These are phyloP conservation scores for Telmatherina bonti DNA, from an alignment of 2,797 vertebrate genomes.

Conservation along the genomic window DNA sequence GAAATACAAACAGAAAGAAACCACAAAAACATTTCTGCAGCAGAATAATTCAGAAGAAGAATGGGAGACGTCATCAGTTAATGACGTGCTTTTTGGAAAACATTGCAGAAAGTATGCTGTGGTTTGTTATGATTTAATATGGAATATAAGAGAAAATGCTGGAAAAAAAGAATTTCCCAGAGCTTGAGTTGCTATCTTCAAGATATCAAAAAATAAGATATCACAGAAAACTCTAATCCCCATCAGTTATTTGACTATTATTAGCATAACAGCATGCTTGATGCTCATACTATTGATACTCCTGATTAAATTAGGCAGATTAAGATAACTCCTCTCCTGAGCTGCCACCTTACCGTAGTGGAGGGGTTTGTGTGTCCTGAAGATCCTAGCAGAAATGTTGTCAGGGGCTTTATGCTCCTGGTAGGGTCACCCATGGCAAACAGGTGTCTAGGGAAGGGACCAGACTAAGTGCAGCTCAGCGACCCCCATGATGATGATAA, in stretches of 20 bases:
- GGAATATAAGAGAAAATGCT: background rate
- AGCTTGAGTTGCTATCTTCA: background rate
- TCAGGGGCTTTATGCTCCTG: too few species aligned
- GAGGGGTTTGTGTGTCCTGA: too few species aligned
- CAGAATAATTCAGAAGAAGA: conserved; percentile 39
- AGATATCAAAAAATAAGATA: background rate
- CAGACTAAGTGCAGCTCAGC: too few species aligned
- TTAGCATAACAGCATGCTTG: too few species aligned
- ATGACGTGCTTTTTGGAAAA: conserved; percentile 26
- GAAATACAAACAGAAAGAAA: conserved; percentile 57
- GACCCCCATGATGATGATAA: too few species aligned
- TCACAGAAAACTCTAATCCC: background rate
- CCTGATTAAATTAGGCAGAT: background rate
- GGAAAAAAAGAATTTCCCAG: background rate
- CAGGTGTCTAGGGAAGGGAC: too few species aligned
- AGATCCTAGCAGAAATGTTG: too few species aligned
- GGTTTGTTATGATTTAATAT: background rate
- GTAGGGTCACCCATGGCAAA: too few species aligned
- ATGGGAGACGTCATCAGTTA: conserved; percentile 15
- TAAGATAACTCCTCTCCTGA: too few species aligned
- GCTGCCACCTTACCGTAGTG: too few species aligned
- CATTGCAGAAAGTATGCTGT: background rate
- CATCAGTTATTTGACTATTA: too few species aligned
- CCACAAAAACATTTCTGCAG: conserved; percentile 29
- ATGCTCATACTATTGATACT: background rate